A percentile compares a stretch with the other conserved stretches of the same genome.
phyloP scores from a whole-genome alignment of 2,797 vertebrate genomes.

The Emydoidea blandingii region DNA sequence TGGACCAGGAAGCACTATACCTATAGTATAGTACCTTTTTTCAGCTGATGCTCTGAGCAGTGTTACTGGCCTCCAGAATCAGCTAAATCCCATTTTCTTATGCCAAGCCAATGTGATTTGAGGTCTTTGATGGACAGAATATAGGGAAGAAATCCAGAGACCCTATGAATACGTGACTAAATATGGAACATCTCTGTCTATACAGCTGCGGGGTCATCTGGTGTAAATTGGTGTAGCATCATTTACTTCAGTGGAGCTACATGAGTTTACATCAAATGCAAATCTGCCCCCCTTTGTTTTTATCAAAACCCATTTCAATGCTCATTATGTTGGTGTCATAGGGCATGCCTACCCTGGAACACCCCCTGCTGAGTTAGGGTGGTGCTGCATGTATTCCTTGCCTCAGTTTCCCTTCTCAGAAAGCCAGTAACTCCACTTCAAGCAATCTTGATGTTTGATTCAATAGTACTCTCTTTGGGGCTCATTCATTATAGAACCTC shows the following conservation, averaged over 20 bases:
- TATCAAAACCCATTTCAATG: neutral
- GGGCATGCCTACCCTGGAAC: too few species aligned
- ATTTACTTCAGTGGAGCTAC: neutral
- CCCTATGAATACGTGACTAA: neutral
- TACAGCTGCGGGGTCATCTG: neutral
- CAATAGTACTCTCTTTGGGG: too few species aligned
- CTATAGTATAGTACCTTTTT: neutral
- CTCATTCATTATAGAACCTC: too few species aligned
- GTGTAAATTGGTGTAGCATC: neutral
- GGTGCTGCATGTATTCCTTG: too few species aligned
- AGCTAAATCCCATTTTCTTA: fast-evolving
- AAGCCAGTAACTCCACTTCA: too few species aligned
- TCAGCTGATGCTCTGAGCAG: neutral
- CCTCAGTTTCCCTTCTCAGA: too few species aligned
- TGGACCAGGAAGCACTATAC: neutral
- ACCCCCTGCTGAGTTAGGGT: too few species aligned
- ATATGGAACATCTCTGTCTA: neutral
- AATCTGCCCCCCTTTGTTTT: neutral
- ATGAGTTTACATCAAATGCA: neutral
- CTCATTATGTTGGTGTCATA: neutral
- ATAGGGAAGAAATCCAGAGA: fast-evolving
- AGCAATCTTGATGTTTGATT: too few species aligned
- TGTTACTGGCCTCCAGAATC: neutral
- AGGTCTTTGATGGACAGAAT: neutral
- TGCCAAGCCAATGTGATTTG: neutral